Base-by-base conservation (phyloP, 30 jellyfish, hydroid and myxozoan species). In the Sanderia malayensis region DNA sequence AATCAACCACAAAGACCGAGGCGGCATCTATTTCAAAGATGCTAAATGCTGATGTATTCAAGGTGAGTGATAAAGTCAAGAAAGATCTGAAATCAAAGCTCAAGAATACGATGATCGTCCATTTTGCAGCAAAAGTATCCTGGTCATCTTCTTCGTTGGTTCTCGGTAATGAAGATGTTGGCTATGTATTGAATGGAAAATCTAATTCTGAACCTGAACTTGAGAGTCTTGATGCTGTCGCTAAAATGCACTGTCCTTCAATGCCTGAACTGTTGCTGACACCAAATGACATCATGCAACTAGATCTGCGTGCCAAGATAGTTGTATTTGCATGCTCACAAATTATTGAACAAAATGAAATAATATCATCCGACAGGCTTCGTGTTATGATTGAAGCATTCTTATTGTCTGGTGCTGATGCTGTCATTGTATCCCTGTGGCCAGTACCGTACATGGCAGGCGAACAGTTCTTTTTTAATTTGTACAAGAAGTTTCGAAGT, bases 381-480 rank as follows among this genome's bases (percentile, higher is more conserved):
- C 72, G 34, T 47, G n/a, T 73, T 2, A 73, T 92, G 67, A 58
- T 84, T 21, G 73, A 76, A 26, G 88, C 98, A 18, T 82, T 92
- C 24, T 89, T 75, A 44, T 70, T 76, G 86, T 82, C 94, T 23
- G 98, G 98, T 32, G 89, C 92, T 4, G 89, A 84, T 11, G 81
- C 98, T 0, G 82, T 92, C 46, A 44, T 92, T 6, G 83, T 95
- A 0, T 83, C 96, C 18, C 89, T 67, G 25, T 92, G 98, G 98
- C 92, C 96, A 10, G 44, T 92, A 17, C 67, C 95, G 23, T 58
- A 53, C 53, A 72, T 68, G 19, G 92, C 96, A 28, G 25, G 93
- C 0, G 55, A 66, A 55, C 44, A 45, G 49, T 92, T 92, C 85
- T 85, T 92, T 57, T 21, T 67, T 4, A 45, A 34, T 27, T 92